A percentile compares a stretch with the other conserved stretches of the same genome.
Conservation (phyloP, 2,888 invertebrate genomes). For the Thera britannica region DNA sequence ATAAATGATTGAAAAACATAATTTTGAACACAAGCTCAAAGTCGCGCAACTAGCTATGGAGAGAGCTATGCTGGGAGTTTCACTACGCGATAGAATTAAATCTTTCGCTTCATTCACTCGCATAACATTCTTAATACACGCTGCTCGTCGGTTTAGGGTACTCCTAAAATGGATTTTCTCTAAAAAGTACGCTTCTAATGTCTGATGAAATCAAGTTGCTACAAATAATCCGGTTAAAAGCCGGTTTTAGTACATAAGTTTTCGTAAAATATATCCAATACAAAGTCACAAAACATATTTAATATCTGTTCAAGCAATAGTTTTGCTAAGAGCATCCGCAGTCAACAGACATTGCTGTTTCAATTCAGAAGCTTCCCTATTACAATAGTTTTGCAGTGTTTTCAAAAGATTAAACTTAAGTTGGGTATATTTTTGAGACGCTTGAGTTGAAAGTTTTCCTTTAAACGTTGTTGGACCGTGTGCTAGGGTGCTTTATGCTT, state of each 20-base stretch:
- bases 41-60: too few species aligned
- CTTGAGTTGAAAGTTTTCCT: constrained; percentile 63
- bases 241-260: neutral
- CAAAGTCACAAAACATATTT: constrained; percentile 23
- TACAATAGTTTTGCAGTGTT: constrained; percentile 72
- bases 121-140: too few species aligned
- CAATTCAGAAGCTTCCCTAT: constrained; percentile 58
- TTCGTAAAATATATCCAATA: constrained; percentile 1
- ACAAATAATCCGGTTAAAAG: too few species aligned
- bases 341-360: constrained; percentile 53
- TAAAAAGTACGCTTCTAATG: too few species aligned
- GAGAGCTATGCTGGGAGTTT: too few species aligned
- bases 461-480: constrained; percentile 27
- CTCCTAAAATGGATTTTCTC: too few species aligned
- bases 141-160: too few species aligned
- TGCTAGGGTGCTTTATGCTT: constrained; percentile 23
- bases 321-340: constrained; percentile 26
- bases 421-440: constrained; percentile 78
- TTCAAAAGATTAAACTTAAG: constrained; percentile 79
- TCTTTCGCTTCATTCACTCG: too few species aligned
- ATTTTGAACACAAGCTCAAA: too few species aligned
- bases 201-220: too few species aligned
- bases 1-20: too few species aligned
- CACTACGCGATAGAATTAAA: too few species aligned
- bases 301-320: constrained; percentile 28